Base-by-base conservation (phyloP, 2,888 invertebrate genomes). In the Electrophaes corylata region DNA sequence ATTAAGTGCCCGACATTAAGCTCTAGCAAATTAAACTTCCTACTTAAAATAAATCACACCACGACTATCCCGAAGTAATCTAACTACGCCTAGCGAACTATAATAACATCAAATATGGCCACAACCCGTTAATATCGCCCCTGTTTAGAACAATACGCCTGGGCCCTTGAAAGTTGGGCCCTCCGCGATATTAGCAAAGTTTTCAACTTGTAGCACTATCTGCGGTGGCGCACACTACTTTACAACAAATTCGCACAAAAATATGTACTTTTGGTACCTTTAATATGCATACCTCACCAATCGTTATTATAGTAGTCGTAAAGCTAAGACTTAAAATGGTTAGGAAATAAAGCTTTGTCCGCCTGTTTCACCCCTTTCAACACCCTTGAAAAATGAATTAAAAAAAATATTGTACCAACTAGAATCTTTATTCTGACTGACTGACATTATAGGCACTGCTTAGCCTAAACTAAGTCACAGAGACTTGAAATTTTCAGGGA, bases 141-240 rank as follows among this genome's bases (percentile, higher is more conserved):
- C 50, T 62, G 62, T 60, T 39, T 58, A 48, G 62, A 64, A 65
- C 65, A 65, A 65, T 67, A 65, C 48, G 47, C 48, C 48, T 20
- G 14, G 64, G 65, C 72, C 75, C 75, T 81, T 75, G 73, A 78
- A 87, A 87, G 78, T 88, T 82, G 62, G 70, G 57, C 66, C 75
- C 79, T 73, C 75, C 69, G 73, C 80, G 79, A 86, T 88, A 89
- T 91, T 89, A 81, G 83, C 77, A 84, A 89, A 89, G 86, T 90
- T 88, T 61, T 62, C 18, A 48, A 60, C 54, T 59, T 56, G 64
- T 70, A 68, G 70, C 63, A 62, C 33, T 53, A 49, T 58, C 48
- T 49, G 41, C 11, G 16, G 23, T 4, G 26, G 33, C 51, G 48
- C 47, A 51, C 55, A 44, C 10, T 18, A 29, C 8, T 26, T 14